Evolutionary conservation across 2,113 vertebrate genomes (phyloP), one percentile per base, ranked within the genome.

Genomic region (Nicator chloris): DNA sequence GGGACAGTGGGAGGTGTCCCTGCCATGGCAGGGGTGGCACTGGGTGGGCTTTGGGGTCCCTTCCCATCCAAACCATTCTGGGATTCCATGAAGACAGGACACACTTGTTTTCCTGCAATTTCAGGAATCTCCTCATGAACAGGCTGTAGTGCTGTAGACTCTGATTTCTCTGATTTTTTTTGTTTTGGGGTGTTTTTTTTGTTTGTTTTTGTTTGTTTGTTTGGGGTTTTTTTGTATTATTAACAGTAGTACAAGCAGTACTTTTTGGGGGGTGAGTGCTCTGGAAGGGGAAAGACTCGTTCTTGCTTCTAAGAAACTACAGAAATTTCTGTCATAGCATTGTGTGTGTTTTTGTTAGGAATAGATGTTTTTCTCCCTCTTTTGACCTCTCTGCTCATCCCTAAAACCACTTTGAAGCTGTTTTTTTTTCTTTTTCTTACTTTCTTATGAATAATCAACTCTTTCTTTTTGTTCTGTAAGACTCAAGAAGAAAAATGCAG

Each of bases 11-110:
- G 1, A 75, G 60, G 30, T 15, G 82, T 75, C 71, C 61, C 44
- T 76, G 71, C 26, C 44, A 9, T 26, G 82, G 51, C 51, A 26
- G 71, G 35, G 13, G 3, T n/a, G 71, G 42, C 2, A 5, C 10
- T 21, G 51, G 51, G 0, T 0, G 44, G 4, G 7, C 1, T 31
- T 57, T 57, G 0, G 0, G 17, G 7, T 66, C 37, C 15, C 0
- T 17, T 13, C 26, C 37, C 5, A 3, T 1, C 57, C 47, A 53
- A 69, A 33, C 27, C 45, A 19, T 4, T 8, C 8, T 31, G 31
- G 20, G 17, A 37, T 37, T 86, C 45, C 26, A 1, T 44, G 28
- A 65, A 39, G 33, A 5, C 28, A 27, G 27, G 37, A 39, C 22
- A 1, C 12, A 11, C 14, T n/a, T 39, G 4, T 27, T 42, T 47